Evolutionary conservation across 2,113 vertebrate genomes (phyloP), one percentile per base, ranked within the genome.

Genomic region (Calyptommatus sinebrachiatus): DNA sequence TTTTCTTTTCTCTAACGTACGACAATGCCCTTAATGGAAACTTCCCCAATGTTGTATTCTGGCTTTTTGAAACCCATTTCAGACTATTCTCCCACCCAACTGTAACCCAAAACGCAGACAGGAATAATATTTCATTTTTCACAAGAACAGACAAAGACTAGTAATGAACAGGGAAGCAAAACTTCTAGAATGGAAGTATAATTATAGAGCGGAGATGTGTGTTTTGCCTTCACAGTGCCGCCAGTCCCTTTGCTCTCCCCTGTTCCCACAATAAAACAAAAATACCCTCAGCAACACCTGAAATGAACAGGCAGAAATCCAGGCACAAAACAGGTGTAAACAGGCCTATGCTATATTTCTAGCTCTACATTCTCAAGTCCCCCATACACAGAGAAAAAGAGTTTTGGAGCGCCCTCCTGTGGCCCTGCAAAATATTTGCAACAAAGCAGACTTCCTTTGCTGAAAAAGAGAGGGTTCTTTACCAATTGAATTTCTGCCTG

Each of bases 371-470:
- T 0, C 26, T 29, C 31, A 72, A 48, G 41, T n/a, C n/a, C n/a
- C 8, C 0, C 1, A 71, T 73, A 84, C 46, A 4, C 57, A 12
- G 4, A 4, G 16, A 16, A 57, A 0, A 1, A 16, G 57, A 41
- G 31, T 84, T 87, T 86, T 29, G 7, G 2, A 11, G 79, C 35
- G 67, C 90, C 88, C 86, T 73, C 90, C 88, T 76, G 85, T 82
- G 89, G 83, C 45, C 60, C 8, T 41, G 14, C 0, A 66, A 2
- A 16, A 31, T 41, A 9, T 16, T 3, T 41, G 60, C 45, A 31
- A 21, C 3, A 26, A 29, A 3, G 4, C 24, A 18, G 12, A 10
- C 24, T 1, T 61, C 11, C 35, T 22, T 41, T 28, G 60, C 72
- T n/a, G 41, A 29, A 20, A 29, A 26, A 53, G 41, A 61, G 26